Evolutionary conservation across 2,797 vertebrate genomes (phyloP), one percentile per base, ranked within the genome.

Genomic region (Aotus griseimembra): DNA sequence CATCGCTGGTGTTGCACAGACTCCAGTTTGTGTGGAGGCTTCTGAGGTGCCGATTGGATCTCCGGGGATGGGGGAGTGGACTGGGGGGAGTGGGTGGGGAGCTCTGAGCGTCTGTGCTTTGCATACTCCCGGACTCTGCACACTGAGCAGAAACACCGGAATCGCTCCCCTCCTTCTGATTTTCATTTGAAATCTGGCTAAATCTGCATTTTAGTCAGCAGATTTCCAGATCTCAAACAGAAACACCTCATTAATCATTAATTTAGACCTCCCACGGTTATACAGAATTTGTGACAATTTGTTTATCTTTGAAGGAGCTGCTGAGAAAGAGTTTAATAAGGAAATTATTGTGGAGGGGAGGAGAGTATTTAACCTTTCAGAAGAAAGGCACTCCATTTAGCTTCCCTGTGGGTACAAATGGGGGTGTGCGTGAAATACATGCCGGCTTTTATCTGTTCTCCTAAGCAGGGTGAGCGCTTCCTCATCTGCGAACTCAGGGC

Each of bases 191-290:
- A 48, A 57, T 61, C 36, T 50, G 36, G 50, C 77, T 39, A 57
- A 61, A 41, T 84, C 61, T 83, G 22, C 76, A 75, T 67, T 39
- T 76, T 89, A 94, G 76, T 82, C 58, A 44, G 81, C 57, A 73
- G 75, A 64, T 79, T 89, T 94, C 73, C 30, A 87, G 76, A 83
- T 96, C 48, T 73, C 57, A 64, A 28, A 44, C 41, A 88, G 94
- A 70, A 89, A 88, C 93, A 87, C 72, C 80, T 92, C 87, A 96
- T 92, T 93, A 92, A 95, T 97, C 93, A 96, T 90, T 77, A 82
- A 92, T 94, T 94, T 95, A 88, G 96, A 88, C 77, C 84, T 90
- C 92, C 96, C 58, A 17, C 39, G 19, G 84, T 95, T 55, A 93
- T 36, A 64, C 46, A 64, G 57, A 82, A 94, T 96, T 92, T 85